phyloP scores from a whole-genome alignment of 2,888 invertebrate genomes.

The Seira sanloemensis region DNA sequence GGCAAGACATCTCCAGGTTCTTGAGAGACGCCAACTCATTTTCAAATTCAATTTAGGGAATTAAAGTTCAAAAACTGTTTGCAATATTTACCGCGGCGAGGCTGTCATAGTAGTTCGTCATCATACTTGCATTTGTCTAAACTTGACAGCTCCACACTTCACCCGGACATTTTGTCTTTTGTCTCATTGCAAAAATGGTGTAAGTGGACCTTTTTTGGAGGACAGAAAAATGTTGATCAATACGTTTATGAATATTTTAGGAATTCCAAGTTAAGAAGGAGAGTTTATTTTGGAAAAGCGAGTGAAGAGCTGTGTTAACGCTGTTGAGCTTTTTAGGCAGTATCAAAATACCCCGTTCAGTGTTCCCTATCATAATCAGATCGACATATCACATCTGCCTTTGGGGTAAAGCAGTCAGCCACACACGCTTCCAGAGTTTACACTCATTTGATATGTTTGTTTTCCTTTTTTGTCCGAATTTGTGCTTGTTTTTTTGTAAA shows the following conservation, averaged over 20 bases:
- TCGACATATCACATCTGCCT: background rate
- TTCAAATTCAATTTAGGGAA: too few relatives aligned
- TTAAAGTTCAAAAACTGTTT: too few relatives aligned
- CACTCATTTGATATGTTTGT: background rate
- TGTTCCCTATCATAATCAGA: background rate
- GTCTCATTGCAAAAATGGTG: too few relatives aligned
- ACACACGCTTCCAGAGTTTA: background rate
- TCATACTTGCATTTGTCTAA: too few relatives aligned
- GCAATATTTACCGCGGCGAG: too few relatives aligned
- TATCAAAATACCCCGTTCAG: background rate
- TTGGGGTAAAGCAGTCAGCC: background rate
- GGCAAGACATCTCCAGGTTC: too few relatives aligned
- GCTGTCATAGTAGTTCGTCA: too few relatives aligned
- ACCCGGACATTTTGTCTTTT: too few relatives aligned
- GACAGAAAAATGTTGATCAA: background rate
- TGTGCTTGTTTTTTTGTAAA: too few relatives aligned
- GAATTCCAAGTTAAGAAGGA: background rate
- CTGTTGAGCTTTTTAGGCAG: background rate
- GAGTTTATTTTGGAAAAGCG: background rate
- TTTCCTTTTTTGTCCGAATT: too few relatives aligned
- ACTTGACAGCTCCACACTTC: too few relatives aligned
- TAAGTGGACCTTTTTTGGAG: background rate
- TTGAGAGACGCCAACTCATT: too few relatives aligned
- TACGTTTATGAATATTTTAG: background rate
- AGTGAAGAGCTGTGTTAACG: background rate